phyloP scores from a whole-genome alignment of 2,797 vertebrate genomes.

The Tarsius wallacei region DNA sequence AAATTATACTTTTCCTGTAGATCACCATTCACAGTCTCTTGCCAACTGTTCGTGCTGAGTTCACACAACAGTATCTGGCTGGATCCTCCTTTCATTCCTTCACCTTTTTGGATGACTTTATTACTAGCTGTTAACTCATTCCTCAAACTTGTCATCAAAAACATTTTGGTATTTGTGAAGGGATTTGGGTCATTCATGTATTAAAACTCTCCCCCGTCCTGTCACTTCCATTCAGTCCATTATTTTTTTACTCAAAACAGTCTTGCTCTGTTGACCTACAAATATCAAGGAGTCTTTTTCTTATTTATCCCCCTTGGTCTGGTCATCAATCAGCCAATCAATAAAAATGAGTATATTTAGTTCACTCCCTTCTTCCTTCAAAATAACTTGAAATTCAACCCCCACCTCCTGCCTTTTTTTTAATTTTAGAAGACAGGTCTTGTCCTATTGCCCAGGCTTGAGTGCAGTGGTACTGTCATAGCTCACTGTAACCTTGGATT shows the following conservation, averaged over 20 bases:
- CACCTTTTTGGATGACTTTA: not conserved
- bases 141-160: conserved; percentile 16
- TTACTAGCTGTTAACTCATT: conserved; percentile 13
- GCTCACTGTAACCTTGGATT: too few relatives aligned
- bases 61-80: not conserved
- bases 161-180: not conserved
- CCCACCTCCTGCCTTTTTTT: too few relatives aligned
- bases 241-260: conserved; percentile 16
- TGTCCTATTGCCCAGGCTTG: too few relatives aligned
- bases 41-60: not conserved
- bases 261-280: not conserved
- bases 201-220: not conserved
- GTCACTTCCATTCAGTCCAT: not conserved
- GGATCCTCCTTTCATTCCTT: not conserved
- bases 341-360: conserved; percentile 19
- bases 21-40: not conserved
- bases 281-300: conserved; percentile 21
- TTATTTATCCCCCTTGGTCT: not conserved
- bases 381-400: not conserved
- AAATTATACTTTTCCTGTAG: not conserved
- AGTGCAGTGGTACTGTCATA: too few relatives aligned
- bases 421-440: too few relatives aligned
- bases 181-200: not conserved
- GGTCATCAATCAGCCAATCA: not conserved
- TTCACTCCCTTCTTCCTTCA: not conserved